These are phyloP conservation scores for Napeogenes inachia DNA, from an alignment of 2,888 invertebrate species.

Conservation along the genomic window DNA sequence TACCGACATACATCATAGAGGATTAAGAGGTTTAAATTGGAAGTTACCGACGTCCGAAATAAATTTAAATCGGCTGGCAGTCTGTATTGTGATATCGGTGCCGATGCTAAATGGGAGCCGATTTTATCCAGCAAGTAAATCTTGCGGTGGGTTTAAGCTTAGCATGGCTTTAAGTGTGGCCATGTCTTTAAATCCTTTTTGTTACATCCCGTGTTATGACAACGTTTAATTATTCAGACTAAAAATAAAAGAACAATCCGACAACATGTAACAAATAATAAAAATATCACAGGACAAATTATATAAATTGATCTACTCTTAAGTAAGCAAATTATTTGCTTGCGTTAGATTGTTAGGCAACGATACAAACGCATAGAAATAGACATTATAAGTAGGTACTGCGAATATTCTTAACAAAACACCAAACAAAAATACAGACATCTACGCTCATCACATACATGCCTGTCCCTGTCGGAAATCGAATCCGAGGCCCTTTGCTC, in stretches of 20 bases:
- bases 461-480: too few species aligned
- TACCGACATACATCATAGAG: slow-evolving; percentile 78
- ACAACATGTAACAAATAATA: neutral
- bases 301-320: too few species aligned
- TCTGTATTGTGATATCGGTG: slow-evolving; percentile 75
- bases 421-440: too few species aligned
- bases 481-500: too few species aligned
- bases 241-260: neutral
- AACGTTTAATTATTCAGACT: neutral
- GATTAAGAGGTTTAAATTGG: slow-evolving; percentile 79
- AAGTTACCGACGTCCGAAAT: slow-evolving; percentile 78
- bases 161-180: slow-evolving; percentile 20
- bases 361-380: too few species aligned
- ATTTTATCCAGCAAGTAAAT: slow-evolving; percentile 69
- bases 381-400: too few species aligned
- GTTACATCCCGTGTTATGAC: neutral
- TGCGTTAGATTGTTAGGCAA: too few species aligned
- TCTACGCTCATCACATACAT: too few species aligned
- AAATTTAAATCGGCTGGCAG: slow-evolving; percentile 77
- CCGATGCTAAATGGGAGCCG: slow-evolving; percentile 71
- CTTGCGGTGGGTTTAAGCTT: slow-evolving; percentile 49
- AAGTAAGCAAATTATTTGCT: too few species aligned
- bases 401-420: too few species aligned
- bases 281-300: neutral
- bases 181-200: neutral